Evolutionary conservation across 2,888 invertebrate genomes (phyloP).

Genomic region (Elysia crispata): DNA sequence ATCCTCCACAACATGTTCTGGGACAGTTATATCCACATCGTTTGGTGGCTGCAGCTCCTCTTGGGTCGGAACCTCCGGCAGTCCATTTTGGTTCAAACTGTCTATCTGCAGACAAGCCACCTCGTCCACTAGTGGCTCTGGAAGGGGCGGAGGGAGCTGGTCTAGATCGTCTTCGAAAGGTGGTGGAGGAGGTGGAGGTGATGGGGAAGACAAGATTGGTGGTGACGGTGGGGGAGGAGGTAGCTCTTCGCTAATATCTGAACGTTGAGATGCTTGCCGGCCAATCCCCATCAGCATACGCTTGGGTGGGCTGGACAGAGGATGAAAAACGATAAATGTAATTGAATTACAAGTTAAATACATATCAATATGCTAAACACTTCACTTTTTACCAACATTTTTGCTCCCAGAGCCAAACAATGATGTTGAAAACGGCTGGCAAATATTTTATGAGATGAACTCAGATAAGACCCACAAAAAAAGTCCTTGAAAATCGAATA

Average conservation of each 20-base stretch:
- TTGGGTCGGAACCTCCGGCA: not conserved
- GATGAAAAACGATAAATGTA: not conserved
- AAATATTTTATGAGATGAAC: too few species aligned
- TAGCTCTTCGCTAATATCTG: constrained; percentile 51
- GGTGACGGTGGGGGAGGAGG: constrained; percentile 55
- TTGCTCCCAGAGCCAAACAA: too few species aligned
- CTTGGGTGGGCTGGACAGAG: constrained; percentile 23
- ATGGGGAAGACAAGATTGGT: constrained; percentile 51
- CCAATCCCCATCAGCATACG: not conserved
- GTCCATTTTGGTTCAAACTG: constrained; percentile 1
- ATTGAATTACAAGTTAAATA: too few species aligned
- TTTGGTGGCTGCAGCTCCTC: not conserved
- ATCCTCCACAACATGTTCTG: constrained; percentile 11
- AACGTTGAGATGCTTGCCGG: constrained; percentile 22
- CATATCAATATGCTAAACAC: too few species aligned
- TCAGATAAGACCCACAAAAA: too few species aligned
- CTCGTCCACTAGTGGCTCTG: constrained; percentile 32
- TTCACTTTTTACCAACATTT: too few species aligned
- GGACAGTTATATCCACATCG: not conserved
- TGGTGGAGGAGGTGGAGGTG: constrained; percentile 67
- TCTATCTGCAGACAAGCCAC: not conserved
- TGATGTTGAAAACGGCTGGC: too few species aligned
- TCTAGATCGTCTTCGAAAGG: constrained; percentile 59
- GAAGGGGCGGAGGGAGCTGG: constrained; percentile 56
- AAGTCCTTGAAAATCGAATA: too few species aligned